phyloP scores from a whole-genome alignment of 1,140 invertebrate species.

The Reticulitermes speratus region DNA sequence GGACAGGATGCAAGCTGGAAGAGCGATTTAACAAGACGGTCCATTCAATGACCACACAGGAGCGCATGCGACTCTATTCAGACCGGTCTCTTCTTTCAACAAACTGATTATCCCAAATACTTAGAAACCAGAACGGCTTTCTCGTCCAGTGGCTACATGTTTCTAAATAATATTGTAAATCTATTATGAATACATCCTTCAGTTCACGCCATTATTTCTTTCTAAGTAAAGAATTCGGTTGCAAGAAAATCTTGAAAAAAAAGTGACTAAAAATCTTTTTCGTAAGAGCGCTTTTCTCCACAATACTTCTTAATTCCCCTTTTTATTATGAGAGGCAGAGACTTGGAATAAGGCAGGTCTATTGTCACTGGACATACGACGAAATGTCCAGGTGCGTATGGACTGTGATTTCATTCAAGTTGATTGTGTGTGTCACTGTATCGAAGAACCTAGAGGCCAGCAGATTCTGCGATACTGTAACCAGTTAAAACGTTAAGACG shows the following conservation, averaged over 20 bases:
- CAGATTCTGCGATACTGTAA: no score
- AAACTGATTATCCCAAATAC: neutral
- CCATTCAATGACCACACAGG: neutral
- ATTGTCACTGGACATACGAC: neutral
- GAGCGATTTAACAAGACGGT: neutral
- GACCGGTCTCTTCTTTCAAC: no score
- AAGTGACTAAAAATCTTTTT: neutral
- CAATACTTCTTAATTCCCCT: neutral
- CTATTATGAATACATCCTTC: conserved; percentile 1
- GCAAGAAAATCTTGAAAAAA: neutral
- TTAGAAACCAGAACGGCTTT: neutral
- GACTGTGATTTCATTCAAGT: neutral
- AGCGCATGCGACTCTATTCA: neutral
- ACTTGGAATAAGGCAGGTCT: neutral
- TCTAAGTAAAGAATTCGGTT: neutral
- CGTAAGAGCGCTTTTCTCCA: no score
- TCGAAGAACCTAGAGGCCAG: no score
- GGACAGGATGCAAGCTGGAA: neutral
- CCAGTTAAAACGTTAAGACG: no score
- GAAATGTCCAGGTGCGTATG: neutral
- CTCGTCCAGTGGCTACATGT: neutral
- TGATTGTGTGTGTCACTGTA: neutral
- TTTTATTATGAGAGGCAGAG: neutral
- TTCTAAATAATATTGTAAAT: conserved; percentile 10
- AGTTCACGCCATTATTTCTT: neutral